Conservation (phyloP, 2,888 invertebrate species). For the Pterobdella sp. region DNA sequence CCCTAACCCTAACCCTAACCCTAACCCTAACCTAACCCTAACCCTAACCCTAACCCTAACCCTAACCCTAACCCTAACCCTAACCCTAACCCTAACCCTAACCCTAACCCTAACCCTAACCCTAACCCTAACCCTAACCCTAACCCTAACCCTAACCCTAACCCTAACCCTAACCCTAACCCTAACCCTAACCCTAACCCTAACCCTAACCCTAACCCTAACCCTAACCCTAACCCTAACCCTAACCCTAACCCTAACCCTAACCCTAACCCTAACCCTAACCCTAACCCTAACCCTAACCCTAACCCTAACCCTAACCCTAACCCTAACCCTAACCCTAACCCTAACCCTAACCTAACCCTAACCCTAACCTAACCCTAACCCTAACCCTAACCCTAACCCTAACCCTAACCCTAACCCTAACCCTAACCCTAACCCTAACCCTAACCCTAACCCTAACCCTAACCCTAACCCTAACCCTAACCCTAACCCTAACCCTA, state of each 20-base stretch:
- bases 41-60: slow-evolving; percentile 33
- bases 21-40: slow-evolving; percentile 35
- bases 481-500: slow-evolving; percentile 38
- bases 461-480: slow-evolving; percentile 38
- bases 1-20: slow-evolving; percentile 33
- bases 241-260: slow-evolving; percentile 36
- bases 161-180: slow-evolving; percentile 30
- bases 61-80: slow-evolving; percentile 8
- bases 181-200: slow-evolving; percentile 35
- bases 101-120: slow-evolving; percentile 33
- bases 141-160: slow-evolving; percentile 30
- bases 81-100: slow-evolving; percentile 30
- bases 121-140: slow-evolving; percentile 34
- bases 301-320: slow-evolving; percentile 35
- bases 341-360: slow-evolving; percentile 31
- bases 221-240: slow-evolving; percentile 33
- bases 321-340: slow-evolving; percentile 34
- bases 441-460: slow-evolving; percentile 34
- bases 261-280: slow-evolving; percentile 35
- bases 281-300: slow-evolving; percentile 35
- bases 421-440: slow-evolving; percentile 39
- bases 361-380: slow-evolving; percentile 30
- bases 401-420: slow-evolving; percentile 38
- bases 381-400: slow-evolving; percentile 33
- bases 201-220: slow-evolving; percentile 33